These are phyloP conservation scores for Bubo bubo DNA, from an alignment of 2,113 vertebrate genomes.

Conservation along the genomic window DNA sequence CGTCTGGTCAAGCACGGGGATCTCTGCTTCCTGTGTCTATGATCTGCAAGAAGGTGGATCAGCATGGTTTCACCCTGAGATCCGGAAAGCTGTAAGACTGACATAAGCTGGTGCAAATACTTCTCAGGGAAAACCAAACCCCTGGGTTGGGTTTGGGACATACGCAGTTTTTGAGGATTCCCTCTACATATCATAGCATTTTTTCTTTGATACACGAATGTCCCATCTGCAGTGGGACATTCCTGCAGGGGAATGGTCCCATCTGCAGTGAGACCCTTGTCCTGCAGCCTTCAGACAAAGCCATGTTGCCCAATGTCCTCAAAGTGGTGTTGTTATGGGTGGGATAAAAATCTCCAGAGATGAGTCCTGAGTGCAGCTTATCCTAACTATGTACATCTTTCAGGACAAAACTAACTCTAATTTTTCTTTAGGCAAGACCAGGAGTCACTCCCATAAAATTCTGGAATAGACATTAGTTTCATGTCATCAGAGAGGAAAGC, in stretches of 20 bases:
- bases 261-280: neutral
- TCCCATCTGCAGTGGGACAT: too few species aligned
- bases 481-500: neutral
- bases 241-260: neutral
- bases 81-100: neutral
- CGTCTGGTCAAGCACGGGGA: fast-evolving
- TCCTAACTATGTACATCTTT: neutral
- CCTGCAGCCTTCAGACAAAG: neutral
- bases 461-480: neutral
- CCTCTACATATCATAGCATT: neutral
- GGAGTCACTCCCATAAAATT: neutral
- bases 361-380: neutral
- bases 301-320: neutral
- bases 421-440: neutral
- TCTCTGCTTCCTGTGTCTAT: neutral
- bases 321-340: neutral
- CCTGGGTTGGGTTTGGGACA: neutral
- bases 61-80: neutral
- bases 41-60: neutral
- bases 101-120: neutral
- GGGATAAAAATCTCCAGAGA: neutral
- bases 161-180: neutral
- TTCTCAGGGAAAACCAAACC: neutral
- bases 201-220: neutral
- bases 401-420: neutral